Base-by-base conservation (phyloP, 2,113 vertebrate genomes). In the Microtus pennsylvanicus region DNA sequence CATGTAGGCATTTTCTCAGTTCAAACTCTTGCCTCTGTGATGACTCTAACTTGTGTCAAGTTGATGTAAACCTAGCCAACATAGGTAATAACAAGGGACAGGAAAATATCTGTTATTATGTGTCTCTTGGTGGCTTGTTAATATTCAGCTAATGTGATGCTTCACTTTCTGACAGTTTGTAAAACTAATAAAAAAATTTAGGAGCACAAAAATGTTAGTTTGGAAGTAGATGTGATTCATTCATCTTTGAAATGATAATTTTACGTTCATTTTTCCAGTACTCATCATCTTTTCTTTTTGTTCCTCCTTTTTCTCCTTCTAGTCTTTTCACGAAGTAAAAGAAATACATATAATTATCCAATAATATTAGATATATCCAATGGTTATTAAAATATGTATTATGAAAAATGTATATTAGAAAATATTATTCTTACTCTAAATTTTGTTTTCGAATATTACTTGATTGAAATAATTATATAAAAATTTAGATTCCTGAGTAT, bases 151-250 rank as follows among this genome's bases (percentile, higher is more conserved):
- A 76, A 93, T 58, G 28, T 1, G 9, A 89, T 76, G 1, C 17
- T 38, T 30, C 10, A 0, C 91, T 91, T 95, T 22, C 28, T 87
- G 24, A n/a, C 28, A 77, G 24, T 11, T 83, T 91, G 38, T 35
- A 76, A 88, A 76, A 93, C 8, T 69, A 85, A 90, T 67, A 21
- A 91, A 95, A 95, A 89, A 75, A 0, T 88, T 95, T 77, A 86
- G 72, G 91, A 82, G 86, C 12, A 76, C 1, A 7, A 85, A 80
- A 72, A 58, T 86, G 17, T 52, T 86, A 74, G 33, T 35, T 35
- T 93, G 16, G 10, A 93, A 78, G 88, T 16, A 86, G 19, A 35
- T 91, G 3, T 24, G 58, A 65, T 93, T 93, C 28, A 63, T 82
- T 91, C 61, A 42, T 78, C 65, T 58, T 14, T 74, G 38, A 93